Conservation (phyloP, 2,888 invertebrate genomes). For the Parnassius apollo region DNA sequence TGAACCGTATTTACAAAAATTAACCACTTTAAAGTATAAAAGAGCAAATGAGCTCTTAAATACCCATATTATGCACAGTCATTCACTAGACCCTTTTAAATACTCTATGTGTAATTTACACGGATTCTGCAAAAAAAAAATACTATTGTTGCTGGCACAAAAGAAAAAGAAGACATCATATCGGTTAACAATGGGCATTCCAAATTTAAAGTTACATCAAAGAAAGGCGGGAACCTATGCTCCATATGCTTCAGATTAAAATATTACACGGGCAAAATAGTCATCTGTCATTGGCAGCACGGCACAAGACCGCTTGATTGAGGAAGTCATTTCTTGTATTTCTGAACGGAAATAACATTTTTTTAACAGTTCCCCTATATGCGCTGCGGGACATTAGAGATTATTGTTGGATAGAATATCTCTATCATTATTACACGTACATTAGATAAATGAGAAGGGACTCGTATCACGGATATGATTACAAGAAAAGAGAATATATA, state of each 20-base stretch:
- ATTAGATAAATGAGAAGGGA: slow-evolving; percentile 40
- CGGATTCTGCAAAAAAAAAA: slow-evolving; percentile 70
- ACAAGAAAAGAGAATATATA: slow-evolving; percentile 14
- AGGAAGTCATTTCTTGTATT: slow-evolving; percentile 77
- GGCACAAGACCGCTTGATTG: slow-evolving; percentile 65
- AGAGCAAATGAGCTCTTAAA: not conserved
- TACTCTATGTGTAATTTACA: slow-evolving; percentile 62
- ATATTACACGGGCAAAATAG: slow-evolving; percentile 59
- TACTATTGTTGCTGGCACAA: slow-evolving; percentile 67
- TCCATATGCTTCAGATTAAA: slow-evolving; percentile 77
- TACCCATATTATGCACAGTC: slow-evolving; percentile 57
- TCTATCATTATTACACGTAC: slow-evolving; percentile 50
- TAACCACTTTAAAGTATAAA: slow-evolving; percentile 3
- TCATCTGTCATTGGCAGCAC: slow-evolving; percentile 70
- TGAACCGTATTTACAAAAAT: not conserved
- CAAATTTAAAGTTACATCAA: slow-evolving; percentile 60
- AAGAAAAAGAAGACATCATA: slow-evolving; percentile 79
- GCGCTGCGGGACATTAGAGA: slow-evolving; percentile 61
- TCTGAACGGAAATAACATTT: slow-evolving; percentile 72
- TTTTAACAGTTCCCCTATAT: slow-evolving; percentile 58
- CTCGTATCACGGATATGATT: slow-evolving; percentile 29
- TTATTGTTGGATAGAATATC: slow-evolving; percentile 49
- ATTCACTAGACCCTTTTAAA: slow-evolving; percentile 57
- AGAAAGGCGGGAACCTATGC: slow-evolving; percentile 63
- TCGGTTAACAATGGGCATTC: slow-evolving; percentile 55